Evolutionary conservation across 2,888 invertebrate species (phyloP).

Genomic region (Ypsolopha sequella): DNA sequence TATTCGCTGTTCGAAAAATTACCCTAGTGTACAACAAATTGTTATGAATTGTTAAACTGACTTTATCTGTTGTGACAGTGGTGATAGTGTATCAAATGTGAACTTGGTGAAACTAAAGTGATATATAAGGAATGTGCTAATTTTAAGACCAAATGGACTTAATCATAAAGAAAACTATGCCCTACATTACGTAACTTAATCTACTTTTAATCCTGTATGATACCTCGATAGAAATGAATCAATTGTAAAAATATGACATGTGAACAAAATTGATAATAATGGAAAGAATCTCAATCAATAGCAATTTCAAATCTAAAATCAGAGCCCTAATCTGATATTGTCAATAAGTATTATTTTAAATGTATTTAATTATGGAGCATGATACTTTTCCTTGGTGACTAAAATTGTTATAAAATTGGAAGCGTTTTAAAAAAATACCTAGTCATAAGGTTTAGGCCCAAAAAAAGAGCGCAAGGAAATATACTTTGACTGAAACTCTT

Average conservation of each 20-base stretch:
- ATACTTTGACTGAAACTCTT: neutral
- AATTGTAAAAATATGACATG: no score
- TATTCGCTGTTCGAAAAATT: slow-evolving; percentile 72
- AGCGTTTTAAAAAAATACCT: slow-evolving; percentile 47
- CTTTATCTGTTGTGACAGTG: slow-evolving; percentile 38
- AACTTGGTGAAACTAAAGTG: slow-evolving; percentile 1
- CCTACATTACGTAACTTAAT: no score
- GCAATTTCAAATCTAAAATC: neutral
- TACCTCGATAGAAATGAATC: no score
- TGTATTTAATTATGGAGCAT: neutral
- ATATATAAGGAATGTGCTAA: slow-evolving; percentile 7
- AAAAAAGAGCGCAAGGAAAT: slow-evolving; percentile 8
- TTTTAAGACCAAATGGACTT: slow-evolving; percentile 6
- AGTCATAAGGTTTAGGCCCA: slow-evolving; percentile 64
- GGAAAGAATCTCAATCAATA: no score
- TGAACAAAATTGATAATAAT: no score
- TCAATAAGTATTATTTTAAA: slow-evolving; percentile 5
- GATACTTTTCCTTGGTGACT: neutral
- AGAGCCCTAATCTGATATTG: neutral
- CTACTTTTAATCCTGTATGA: no score
- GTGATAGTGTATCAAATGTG: slow-evolving; percentile 18
- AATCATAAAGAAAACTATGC: slow-evolving; percentile 6
- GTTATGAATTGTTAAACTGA: slow-evolving; percentile 39
- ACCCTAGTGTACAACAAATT: slow-evolving; percentile 42
- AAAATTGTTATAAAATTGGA: neutral